A percentile compares a stretch with the other conserved stretches of the same genome.
phyloP scores from a whole-genome alignment of 2,797 vertebrate species.

The Gymnothorax reevesii region DNA sequence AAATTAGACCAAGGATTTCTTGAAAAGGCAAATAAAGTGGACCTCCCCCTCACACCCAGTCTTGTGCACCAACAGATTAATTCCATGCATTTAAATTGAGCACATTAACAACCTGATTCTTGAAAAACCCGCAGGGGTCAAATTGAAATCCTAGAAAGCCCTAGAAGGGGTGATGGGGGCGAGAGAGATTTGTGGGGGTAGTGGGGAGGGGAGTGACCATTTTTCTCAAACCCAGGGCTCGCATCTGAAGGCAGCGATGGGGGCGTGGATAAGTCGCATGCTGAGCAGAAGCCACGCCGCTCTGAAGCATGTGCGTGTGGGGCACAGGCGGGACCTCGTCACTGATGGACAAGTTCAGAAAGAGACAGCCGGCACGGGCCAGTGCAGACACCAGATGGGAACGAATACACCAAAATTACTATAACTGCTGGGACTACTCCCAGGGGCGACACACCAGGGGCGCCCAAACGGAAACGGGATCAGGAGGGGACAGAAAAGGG shows the following conservation, averaged over 20 bases:
- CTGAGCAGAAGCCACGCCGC: constrained; percentile 7
- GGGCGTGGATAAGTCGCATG: not conserved
- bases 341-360: constrained; percentile 33
- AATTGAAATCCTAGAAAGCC: not conserved
- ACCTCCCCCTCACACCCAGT: not conserved
- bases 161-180: not conserved
- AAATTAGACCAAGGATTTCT: not conserved
- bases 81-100: not conserved
- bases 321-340: not conserved
- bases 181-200: too few relatives aligned
- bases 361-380: constrained; percentile 16
- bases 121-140: not conserved
- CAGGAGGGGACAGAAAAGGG: not conserved
- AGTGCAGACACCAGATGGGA: constrained; percentile 50
- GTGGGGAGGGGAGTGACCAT: not conserved
- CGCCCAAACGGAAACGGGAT: constrained; percentile 21
- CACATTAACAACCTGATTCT: not conserved
- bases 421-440: constrained; percentile 40
- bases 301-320: constrained; percentile 25
- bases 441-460: constrained; percentile 32
- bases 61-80: not conserved
- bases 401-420: constrained; percentile 3
- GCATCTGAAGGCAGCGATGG: not conserved
- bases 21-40: not conserved
- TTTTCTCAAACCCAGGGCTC: not conserved